These are phyloP conservation scores for Sorex fumeus DNA, from an alignment of 2,113 vertebrate species.

Conservation along the genomic window DNA sequence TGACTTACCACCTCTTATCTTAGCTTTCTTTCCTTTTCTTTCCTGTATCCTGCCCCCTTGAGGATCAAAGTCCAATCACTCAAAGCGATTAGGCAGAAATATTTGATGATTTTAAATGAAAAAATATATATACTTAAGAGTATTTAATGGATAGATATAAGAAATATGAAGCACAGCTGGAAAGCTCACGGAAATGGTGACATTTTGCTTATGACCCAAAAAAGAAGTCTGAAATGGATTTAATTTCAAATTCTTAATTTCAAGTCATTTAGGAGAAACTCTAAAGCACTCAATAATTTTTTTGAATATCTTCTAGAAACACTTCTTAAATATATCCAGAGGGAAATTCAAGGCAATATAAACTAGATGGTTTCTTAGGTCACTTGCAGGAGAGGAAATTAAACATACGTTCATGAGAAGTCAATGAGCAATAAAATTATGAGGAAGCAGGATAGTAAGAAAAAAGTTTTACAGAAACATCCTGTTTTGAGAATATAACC, in stretches of 20 bases:
- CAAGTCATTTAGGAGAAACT: background rate
- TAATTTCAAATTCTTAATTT: background rate
- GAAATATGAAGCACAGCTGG: background rate
- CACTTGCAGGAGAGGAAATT: background rate
- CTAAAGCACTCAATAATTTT: background rate
- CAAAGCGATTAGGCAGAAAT: slow-evolving; percentile 41
- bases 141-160: background rate
- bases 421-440: slow-evolving; percentile 11
- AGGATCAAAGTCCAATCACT: slow-evolving; percentile 28
- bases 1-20: slow-evolving; percentile 54
- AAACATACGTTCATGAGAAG: background rate
- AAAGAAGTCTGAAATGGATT: slow-evolving; percentile 3
- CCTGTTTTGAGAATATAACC: background rate
- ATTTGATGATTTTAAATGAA: slow-evolving; percentile 14
- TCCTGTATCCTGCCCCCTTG: background rate
- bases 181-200: background rate
- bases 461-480: background rate
- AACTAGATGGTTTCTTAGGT: background rate
- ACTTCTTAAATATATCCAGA: background rate
- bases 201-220: background rate
- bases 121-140: background rate
- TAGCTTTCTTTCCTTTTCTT: slow-evolving; percentile 34
- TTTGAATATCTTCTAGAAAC: background rate
- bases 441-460: background rate
- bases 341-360: background rate